Percentiles rank a stretch among this genome's conserved stretches.
Evolutionary conservation across 2,797 vertebrate genomes (phyloP).

Genomic region (Darevskia nairensis): DNA sequence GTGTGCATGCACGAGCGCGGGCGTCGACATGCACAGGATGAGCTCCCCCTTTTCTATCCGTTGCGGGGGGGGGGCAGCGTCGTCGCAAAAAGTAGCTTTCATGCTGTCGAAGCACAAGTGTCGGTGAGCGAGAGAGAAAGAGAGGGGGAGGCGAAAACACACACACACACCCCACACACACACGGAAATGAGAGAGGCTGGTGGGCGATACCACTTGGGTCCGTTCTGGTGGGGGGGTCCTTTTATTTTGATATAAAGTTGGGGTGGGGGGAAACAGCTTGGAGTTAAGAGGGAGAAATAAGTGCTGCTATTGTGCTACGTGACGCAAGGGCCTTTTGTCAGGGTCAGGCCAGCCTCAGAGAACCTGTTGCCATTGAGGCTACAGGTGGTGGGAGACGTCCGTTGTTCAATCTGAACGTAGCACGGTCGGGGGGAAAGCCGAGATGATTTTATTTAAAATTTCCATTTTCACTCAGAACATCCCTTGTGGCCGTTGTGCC

Average conservation of each 20-base stretch:
- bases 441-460: neutral
- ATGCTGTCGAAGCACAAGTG: conserved; percentile 82
- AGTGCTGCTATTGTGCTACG: neutral
- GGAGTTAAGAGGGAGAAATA: neutral
- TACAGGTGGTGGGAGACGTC: conserved; percentile 21
- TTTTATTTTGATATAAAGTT: conserved; percentile 40
- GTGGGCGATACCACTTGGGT: conserved; percentile 39
- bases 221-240: conserved; percentile 37
- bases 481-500: neutral
- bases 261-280: conserved; percentile 7
- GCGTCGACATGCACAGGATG: conserved; percentile 58
- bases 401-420: conserved; percentile 58
- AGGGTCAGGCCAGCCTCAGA: too few species aligned
- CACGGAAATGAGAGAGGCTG: conserved; percentile 33
- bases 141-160: conserved; percentile 70
- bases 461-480: conserved; percentile 48
- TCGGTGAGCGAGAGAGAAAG: conserved; percentile 47
- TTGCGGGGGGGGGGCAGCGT: neutral
- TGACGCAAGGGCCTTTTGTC: too few species aligned
- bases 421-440: conserved; percentile 2
- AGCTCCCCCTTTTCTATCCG: conserved; percentile 25
- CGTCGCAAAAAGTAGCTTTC: conserved; percentile 57
- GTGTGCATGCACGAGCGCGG: conserved; percentile 25
- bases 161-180: conserved; percentile 21
- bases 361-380: neutral